phyloP scores from a whole-genome alignment of 2,113 vertebrate genomes.

The Apteryx mantelli region DNA sequence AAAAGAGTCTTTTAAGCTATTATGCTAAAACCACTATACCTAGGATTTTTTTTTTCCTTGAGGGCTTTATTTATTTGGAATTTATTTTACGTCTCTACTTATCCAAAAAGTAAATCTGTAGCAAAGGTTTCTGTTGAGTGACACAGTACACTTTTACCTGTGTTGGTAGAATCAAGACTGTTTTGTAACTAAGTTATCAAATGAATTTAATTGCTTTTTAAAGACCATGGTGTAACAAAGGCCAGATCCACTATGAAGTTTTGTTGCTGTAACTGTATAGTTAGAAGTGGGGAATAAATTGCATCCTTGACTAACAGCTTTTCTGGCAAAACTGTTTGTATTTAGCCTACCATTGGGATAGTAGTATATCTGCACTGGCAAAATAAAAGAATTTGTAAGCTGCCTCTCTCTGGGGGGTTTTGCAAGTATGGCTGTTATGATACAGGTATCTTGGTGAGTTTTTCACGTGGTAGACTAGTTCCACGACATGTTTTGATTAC shows the following conservation, averaged over 20 bases:
- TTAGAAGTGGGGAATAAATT: slow-evolving; percentile 5
- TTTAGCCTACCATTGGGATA: neutral
- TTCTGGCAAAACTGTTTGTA: neutral
- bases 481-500: neutral
- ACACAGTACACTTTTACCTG: neutral
- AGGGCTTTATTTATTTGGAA: neutral
- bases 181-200: neutral
- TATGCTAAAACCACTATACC: neutral
- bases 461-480: neutral
- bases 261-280: neutral
- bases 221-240: neutral
- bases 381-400: neutral
- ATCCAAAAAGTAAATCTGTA: neutral
- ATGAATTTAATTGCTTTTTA: neutral
- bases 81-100: neutral
- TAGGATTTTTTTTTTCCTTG: neutral
- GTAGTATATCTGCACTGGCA: neutral
- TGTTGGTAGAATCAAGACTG: neutral
- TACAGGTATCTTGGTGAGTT: neutral
- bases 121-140: neutral
- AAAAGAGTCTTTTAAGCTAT: neutral
- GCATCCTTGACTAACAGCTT: neutral
- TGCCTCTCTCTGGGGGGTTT: neutral
- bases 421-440: neutral
- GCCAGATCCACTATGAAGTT: neutral